Evolutionary conservation across 2,797 vertebrate genomes (phyloP), one percentile per base, ranked within the genome.

Genomic region (Gephyroberyx darwinii): DNA sequence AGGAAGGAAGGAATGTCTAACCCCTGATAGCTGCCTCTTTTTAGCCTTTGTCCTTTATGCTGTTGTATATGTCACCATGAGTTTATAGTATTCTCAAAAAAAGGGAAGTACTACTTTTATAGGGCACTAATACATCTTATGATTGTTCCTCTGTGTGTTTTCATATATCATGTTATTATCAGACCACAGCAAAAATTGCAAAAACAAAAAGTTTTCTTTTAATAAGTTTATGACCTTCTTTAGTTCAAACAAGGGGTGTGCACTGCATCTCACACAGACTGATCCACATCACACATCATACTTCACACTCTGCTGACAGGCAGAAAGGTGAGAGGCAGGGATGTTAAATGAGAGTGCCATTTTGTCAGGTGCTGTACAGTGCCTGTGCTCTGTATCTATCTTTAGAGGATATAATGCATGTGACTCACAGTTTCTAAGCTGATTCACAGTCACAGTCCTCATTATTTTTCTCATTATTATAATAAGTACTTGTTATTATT

Each of bases 241-340:
- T 71, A 26, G 50, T 69, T 81, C 47, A 74, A 67, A 76, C 16
- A 16, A 69, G 35, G 48, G 45, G 60, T 26, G 39, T 71, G 26
- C 79, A 33, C 17, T 5, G 30, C 62, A 55, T 67, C 69, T 60
- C 63, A 65, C 70, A 64, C 55, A 65, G 57, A 53, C 45, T 75
- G 74, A 81, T 19, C 8, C 71, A 61, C 37, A 52, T 67, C 41
- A 43, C 66, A 69, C 57, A 43, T n/a, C 51, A 41, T 45, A 60
- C 67, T 30, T 86, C 82, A 78, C 77, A 78, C 78, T 65, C 65
- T 55, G 60, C 74, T 80, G 81, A 88, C 61, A 80, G 65, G 61
- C 35, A 70, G 75, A 65, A 60, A 76, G 75, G 45, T 65, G 78
- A 56, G 60, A 65, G 63, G 71, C 66, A 75, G 71, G 56, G 76